Percentiles rank a stretch among this genome's conserved stretches.
These are phyloP conservation scores for Corella eumyota DNA, from an alignment of 23 tunicate genomes.

Conservation along the genomic window DNA sequence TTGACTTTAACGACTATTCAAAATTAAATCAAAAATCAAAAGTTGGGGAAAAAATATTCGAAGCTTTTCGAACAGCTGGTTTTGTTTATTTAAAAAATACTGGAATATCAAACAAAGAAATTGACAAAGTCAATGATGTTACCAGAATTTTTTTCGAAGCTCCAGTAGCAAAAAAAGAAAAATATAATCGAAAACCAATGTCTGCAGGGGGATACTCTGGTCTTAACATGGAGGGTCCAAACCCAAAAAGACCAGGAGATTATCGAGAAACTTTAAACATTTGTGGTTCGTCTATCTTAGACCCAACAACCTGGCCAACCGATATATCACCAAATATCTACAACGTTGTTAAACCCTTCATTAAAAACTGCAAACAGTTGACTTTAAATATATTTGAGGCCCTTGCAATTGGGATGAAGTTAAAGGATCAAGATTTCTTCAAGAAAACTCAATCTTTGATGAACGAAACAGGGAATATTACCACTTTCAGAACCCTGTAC, in stretches of 20 bases:
- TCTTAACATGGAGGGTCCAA: too few species aligned
- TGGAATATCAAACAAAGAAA: too few species aligned
- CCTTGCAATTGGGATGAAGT: conserved; percentile 36
- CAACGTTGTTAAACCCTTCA: conserved; percentile 1
- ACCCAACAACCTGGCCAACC: conserved; percentile 22
- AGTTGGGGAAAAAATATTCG: too few species aligned
- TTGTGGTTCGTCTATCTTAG: background rate
- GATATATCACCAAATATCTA: conserved; percentile 13
- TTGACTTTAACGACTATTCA: too few species aligned
- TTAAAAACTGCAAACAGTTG: conserved; percentile 20
- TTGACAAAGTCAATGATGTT: too few species aligned
- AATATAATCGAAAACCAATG: too few species aligned
- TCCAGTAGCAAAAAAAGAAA: too few species aligned
- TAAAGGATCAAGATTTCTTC: conserved; percentile 27
- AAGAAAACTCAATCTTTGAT: conserved; percentile 21
- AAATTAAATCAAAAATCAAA: too few species aligned
- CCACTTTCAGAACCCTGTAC: conserved; percentile 41
- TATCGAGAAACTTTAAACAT: conserved; percentile 40
- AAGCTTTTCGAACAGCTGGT: too few species aligned
- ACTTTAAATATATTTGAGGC: conserved; percentile 20
- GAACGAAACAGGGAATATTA: conserved; percentile 9
- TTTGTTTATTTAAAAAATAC: too few species aligned
- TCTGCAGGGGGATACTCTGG: too few species aligned
- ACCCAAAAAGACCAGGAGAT: conserved; percentile 38
- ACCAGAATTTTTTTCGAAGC: too few species aligned